Conservation (phyloP, 2,113 vertebrate genomes). For the Micromys minutus region DNA sequence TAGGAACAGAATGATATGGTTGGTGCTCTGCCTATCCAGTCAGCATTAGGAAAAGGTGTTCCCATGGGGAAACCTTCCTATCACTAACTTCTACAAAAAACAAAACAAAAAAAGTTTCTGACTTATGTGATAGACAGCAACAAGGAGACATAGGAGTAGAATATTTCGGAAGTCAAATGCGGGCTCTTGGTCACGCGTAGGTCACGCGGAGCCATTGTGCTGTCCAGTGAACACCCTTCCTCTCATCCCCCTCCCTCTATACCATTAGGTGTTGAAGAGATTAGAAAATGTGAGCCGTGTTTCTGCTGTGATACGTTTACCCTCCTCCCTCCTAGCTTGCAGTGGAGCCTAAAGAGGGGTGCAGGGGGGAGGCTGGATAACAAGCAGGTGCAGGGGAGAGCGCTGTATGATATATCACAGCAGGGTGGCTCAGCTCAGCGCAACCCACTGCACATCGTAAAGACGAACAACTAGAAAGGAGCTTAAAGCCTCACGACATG, state of each 20-base stretch:
- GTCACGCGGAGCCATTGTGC: neutral
- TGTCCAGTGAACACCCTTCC: neutral
- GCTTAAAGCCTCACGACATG: neutral
- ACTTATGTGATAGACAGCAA: neutral
- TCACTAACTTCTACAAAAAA: neutral
- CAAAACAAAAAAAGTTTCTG: neutral
- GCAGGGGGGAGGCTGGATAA: neutral
- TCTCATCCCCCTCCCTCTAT: neutral
- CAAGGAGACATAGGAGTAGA: neutral
- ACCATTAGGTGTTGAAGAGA: neutral
- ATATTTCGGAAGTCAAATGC: neutral
- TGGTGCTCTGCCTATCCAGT: fast-evolving
- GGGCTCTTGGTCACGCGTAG: no score
- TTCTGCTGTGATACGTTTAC: neutral
- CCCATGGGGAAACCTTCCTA: neutral
- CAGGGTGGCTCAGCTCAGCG: neutral
- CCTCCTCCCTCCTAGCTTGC: neutral
- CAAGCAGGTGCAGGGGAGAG: neutral
- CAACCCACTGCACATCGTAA: neutral
- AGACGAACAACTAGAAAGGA: neutral
- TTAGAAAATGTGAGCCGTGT: neutral
- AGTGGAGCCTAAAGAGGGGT: fast-evolving
- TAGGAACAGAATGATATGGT: fast-evolving
- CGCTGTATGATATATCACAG: neutral
- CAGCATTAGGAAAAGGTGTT: neutral